Conservation (phyloP, 2,113 vertebrate species). For the Hydrolagus affinis region DNA sequence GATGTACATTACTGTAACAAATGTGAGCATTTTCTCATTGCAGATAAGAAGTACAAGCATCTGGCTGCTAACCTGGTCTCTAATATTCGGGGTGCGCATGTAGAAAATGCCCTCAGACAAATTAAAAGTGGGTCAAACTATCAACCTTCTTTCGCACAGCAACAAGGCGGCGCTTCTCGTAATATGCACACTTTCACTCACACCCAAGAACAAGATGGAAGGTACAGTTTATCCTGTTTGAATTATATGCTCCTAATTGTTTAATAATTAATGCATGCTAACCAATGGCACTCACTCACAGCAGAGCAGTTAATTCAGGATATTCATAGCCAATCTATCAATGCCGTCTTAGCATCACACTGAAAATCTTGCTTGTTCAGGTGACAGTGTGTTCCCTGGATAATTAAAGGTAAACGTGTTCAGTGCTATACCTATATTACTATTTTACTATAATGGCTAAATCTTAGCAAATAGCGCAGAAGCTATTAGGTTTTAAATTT, state of each 20-base stretch:
- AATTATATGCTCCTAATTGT: slow-evolving; percentile 11
- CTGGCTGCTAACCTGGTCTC: slow-evolving; percentile 37
- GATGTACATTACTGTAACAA: neutral
- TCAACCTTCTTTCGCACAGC: slow-evolving; percentile 45
- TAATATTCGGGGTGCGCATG: slow-evolving; percentile 46
- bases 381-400: neutral
- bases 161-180: slow-evolving; percentile 41
- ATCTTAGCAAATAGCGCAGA: neutral
- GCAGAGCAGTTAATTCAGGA: neutral
- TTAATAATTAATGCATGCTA: slow-evolving; percentile 1
- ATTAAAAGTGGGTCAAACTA: slow-evolving; percentile 48
- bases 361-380: neutral
- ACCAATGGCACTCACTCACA: neutral
- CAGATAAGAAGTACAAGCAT: slow-evolving; percentile 57
- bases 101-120: slow-evolving; percentile 52
- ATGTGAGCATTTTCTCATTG: slow-evolving; percentile 41
- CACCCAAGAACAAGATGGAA: slow-evolving; percentile 38
- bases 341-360: neutral
- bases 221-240: slow-evolving; percentile 33
- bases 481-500: neutral
- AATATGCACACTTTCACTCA: slow-evolving; percentile 38
- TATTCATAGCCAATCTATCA: neutral
- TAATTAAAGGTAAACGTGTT: slow-evolving; percentile 7
- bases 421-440: neutral
- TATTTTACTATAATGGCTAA: neutral